A percentile compares a stretch with the other conserved stretches of the same genome.
phyloP scores from a whole-genome alignment of 2,113 vertebrate genomes.

The Dipodomys stephensi region DNA sequence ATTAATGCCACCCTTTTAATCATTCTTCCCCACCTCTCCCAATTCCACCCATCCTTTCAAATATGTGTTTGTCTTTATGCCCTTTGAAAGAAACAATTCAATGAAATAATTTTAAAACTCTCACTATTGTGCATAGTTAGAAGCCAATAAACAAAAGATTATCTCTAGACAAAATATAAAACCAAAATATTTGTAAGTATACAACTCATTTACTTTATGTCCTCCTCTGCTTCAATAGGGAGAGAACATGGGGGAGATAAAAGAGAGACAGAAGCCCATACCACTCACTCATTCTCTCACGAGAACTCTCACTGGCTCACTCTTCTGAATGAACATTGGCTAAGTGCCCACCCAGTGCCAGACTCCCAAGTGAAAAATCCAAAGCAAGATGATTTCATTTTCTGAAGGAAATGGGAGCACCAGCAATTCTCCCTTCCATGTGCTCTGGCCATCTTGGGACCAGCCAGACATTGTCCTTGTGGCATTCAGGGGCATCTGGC shows the following conservation, averaged over 20 bases:
- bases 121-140: neutral
- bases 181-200: neutral
- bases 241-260: neutral
- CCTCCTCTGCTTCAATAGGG: neutral
- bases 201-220: neutral
- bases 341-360: neutral
- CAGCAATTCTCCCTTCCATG: too few relatives aligned
- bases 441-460: neutral
- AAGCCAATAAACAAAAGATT: slow-evolving; percentile 7
- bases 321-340: neutral
- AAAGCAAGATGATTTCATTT: neutral
- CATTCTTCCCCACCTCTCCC: too few relatives aligned
- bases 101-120: neutral
- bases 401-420: neutral
- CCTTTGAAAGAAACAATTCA: slow-evolving; percentile 19
- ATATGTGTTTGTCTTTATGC: neutral
- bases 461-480: neutral
- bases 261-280: neutral
- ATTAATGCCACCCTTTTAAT: too few relatives aligned
- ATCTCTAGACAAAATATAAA: neutral
- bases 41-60: too few relatives aligned
- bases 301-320: neutral
- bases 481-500: neutral
- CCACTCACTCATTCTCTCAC: too few relatives aligned
- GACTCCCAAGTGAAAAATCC: neutral